Base-by-base conservation (phyloP, 2,113 vertebrate species). In the Stictonetta naevosa region DNA sequence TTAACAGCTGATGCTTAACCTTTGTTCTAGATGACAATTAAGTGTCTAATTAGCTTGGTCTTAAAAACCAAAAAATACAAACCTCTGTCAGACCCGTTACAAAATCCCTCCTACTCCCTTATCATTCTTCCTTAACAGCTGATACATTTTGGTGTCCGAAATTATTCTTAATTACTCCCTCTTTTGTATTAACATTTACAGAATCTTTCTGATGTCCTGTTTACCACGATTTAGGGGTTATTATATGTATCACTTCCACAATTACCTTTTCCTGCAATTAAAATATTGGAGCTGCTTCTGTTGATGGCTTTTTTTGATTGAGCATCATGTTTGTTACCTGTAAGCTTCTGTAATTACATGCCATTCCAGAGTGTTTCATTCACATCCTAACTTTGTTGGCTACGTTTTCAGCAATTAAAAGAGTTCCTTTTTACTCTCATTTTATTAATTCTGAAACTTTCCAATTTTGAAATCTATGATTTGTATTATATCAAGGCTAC, bases 11-110 rank as follows among this genome's bases (percentile, higher is more conserved):
- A 67, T 91, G 46, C 91, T 96, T 97, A 96, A 97, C 97, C 96
- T 97, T 96, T 96, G 71, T 88, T 94, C 67, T 68, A 58, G 88
- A 92, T 91, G 80, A 94, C 83, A 93, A 75, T 76, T 97, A 86
- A 92, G 72, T 91, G 72, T 97, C 93, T 97, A 96, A 97, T 96
- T 95, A 96, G 36, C 78, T 96, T 78, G 44, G 90, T 95, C 90
- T 74, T 96, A 88, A 92, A 93, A 94, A 84, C 4, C 31, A 34
- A 83, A 55, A 46, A 31, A 62, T 38, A 74, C 5, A 13, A 48
- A 40, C 33, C 52, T 85, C 73, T 71, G 60, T 80, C 79, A 90
- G 88, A 68, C 40, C 26, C 22, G 20, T 29, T 88, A 94, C 78
- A 89, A 97, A 94, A 96, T 91, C 71, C n/a, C 82, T 95, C 74